Conservation (phyloP, 2,888 invertebrate species). For the Acrobasis repandana region DNA sequence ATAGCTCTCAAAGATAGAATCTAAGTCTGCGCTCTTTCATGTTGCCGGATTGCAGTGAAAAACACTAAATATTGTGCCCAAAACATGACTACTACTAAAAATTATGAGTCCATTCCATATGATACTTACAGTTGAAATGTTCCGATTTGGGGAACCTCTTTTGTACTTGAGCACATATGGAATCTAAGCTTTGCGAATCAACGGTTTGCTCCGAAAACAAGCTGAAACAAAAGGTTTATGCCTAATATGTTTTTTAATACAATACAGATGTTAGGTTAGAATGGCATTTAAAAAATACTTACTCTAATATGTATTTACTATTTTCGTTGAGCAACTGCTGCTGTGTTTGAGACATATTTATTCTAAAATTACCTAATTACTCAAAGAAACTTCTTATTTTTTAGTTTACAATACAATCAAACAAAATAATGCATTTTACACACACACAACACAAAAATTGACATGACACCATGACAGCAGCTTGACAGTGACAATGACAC, state of each 20-base stretch:
- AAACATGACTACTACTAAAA: no score
- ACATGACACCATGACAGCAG: no score
- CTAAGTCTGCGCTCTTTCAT: no score
- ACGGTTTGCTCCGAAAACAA: constrained; percentile 88
- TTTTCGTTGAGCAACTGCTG: constrained; percentile 74
- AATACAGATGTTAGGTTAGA: constrained; percentile 19
- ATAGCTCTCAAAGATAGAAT: no score
- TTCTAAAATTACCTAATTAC: constrained; percentile 19
- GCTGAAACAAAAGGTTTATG: constrained; percentile 64
- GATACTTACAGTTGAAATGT: constrained; percentile 87
- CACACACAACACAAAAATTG: no score
- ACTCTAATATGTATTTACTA: constrained; percentile 79
- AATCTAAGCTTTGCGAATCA: constrained; percentile 89
- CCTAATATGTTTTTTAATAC: constrained; percentile 23
- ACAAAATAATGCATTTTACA: no score
- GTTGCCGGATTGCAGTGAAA: no score
- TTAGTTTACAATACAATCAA: no score
- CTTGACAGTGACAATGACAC: no score
- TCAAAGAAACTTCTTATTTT: no score
- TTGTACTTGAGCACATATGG: constrained; percentile 88
- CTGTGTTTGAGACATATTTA: constrained; percentile 50
- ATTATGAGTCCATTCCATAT: no score
- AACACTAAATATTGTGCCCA: no score
- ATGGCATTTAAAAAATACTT: constrained; percentile 43
- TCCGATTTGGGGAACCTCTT: constrained; percentile 90